Percentiles rank a stretch among this genome's conserved stretches.
phyloP scores from a whole-genome alignment of 2,888 invertebrate species.

The Micoletzkya japonica region DNA sequence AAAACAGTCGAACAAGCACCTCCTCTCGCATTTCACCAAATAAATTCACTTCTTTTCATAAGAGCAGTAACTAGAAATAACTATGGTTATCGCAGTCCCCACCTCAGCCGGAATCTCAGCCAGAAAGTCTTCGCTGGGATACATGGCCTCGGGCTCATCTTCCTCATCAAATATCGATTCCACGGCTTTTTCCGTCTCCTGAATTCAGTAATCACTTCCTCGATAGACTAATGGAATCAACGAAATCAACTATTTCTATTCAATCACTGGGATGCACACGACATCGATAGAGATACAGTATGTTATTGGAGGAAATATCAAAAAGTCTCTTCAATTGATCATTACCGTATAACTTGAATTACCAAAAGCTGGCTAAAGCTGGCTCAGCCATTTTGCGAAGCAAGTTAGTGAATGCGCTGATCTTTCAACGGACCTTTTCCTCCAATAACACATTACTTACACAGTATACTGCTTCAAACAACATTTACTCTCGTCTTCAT shows the following conservation, averaged over 20 bases:
- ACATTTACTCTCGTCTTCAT: no score
- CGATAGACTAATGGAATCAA: neutral
- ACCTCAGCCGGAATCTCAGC: conserved; percentile 1
- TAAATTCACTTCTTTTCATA: no score
- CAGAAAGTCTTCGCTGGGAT: conserved; percentile 33
- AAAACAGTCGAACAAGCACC: no score
- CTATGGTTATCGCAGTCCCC: neutral
- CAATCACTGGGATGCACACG: conserved; percentile 5
- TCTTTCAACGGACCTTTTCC: no score
- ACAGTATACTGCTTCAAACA: no score
- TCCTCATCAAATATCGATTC: conserved; percentile 43
- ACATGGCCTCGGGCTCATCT: conserved; percentile 34
- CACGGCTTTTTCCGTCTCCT: conserved; percentile 38
- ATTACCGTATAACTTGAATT: no score
- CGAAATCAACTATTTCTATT: neutral
- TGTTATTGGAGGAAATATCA: neutral
- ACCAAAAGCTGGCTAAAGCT: no score
- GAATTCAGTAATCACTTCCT: conserved; percentile 8
- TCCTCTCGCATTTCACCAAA: no score
- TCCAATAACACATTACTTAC: no score
- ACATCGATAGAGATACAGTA: neutral
- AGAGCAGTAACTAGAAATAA: neutral
- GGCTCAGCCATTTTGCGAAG: no score
- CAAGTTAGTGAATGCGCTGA: no score
- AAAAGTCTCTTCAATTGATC: no score